These are phyloP conservation scores for Dipodomys ordii DNA, from an alignment of 2,113 vertebrate genomes.

Conservation along the genomic window DNA sequence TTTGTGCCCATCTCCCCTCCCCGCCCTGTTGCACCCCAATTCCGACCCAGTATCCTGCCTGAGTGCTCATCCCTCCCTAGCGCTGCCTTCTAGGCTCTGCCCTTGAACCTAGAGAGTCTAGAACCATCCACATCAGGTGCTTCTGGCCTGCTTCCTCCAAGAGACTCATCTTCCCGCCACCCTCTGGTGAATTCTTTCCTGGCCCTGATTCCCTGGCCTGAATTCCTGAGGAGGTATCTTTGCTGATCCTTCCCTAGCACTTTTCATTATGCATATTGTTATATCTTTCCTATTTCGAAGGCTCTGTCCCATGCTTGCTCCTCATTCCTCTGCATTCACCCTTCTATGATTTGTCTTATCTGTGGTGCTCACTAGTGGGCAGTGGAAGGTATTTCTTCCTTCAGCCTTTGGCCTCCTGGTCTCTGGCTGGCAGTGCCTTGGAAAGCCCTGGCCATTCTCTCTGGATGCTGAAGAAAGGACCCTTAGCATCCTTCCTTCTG, in stretches of 20 bases:
- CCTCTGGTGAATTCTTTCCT: too few species aligned
- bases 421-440: background rate
- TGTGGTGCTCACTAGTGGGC: background rate
- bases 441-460: background rate
- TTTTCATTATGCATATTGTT: background rate
- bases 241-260: background rate
- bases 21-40: background rate
- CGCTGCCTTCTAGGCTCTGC: conserved; percentile 12
- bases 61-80: background rate
- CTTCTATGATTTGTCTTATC: background rate
- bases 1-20: conserved; percentile 37
- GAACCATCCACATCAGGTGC: background rate
- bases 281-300: background rate
- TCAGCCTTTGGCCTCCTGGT: background rate
- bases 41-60: background rate
- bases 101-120: conserved; percentile 64
- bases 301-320: background rate
- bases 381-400: background rate
- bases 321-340: background rate
- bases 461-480: background rate
- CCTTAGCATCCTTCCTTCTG: background rate
- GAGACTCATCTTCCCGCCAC: too few species aligned
- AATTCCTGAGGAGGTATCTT: conserved; percentile 19
- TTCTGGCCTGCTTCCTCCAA: too few species aligned
- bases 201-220: conserved; percentile 45